A percentile compares a stretch with the other conserved stretches of the same genome.
Evolutionary conservation across 1,140 invertebrate genomes (phyloP).

Genomic region (Drosophila rufa): DNA sequence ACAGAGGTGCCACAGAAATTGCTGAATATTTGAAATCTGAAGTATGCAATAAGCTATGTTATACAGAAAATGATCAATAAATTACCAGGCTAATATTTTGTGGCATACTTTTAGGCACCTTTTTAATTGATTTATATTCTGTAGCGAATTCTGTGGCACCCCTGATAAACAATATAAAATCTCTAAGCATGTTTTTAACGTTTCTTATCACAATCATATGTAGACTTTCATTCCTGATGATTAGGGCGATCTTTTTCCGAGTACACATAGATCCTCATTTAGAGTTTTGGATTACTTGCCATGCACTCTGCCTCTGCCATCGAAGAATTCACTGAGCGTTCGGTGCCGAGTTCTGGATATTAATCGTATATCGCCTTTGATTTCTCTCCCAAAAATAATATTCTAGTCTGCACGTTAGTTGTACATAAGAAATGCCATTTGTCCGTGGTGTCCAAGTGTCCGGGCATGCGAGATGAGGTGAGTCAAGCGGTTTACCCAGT

Average conservation of each 20-base stretch:
- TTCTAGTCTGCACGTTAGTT: constrained; percentile 98
- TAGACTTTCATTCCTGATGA: neutral
- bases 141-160: neutral
- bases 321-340: neutral
- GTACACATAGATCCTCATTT: constrained; percentile 10
- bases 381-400: constrained; percentile 43
- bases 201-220: neutral
- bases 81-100: too few relatives aligned
- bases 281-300: constrained; percentile 25
- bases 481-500: constrained; percentile 27
- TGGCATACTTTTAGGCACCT: neutral
- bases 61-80: too few relatives aligned
- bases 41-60: neutral
- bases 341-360: constrained; percentile 9
- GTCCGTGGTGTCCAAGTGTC: constrained; percentile 97
- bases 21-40: neutral
- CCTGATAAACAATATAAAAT: neutral
- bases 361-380: constrained; percentile 46
- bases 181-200: neutral
- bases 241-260: constrained; percentile 5
- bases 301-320: constrained; percentile 26
- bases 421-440: constrained; percentile 99
- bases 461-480: constrained; percentile 97
- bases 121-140: neutral
- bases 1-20: neutral